These are phyloP conservation scores for Intellagama lesueurii DNA, from an alignment of 2,797 vertebrate genomes.

Conservation along the genomic window DNA sequence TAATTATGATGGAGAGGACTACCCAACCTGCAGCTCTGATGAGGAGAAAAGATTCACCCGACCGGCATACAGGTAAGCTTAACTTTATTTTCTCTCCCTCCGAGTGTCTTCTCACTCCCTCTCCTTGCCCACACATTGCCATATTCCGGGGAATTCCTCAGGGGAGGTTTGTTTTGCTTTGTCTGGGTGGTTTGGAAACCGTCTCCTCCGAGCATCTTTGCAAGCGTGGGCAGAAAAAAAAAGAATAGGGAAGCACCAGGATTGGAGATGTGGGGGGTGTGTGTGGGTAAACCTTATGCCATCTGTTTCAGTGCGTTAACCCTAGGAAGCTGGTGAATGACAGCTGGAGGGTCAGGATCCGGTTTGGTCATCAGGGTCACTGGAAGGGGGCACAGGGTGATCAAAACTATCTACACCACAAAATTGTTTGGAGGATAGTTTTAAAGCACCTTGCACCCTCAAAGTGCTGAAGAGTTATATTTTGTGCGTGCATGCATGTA, in stretches of 20 bases:
- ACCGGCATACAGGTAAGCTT: constrained; percentile 93
- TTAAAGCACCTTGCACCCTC: not conserved
- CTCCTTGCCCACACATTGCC: not conserved
- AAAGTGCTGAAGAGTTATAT: not conserved
- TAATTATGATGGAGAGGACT: constrained; percentile 95
- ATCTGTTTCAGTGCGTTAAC: not conserved
- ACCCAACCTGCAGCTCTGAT: constrained; percentile 89
- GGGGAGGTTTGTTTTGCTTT: too few relatives aligned
- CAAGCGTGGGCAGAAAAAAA: not conserved
- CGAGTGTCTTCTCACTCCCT: not conserved
- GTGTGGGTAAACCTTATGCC: not conserved
- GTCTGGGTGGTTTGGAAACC: accelerated
- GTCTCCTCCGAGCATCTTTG: not conserved
- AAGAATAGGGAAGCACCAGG: too few relatives aligned
- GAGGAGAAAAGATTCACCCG: constrained; percentile 93
- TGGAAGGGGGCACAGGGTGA: too few relatives aligned
- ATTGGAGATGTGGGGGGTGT: not conserved
- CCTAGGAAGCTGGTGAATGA: too few relatives aligned
- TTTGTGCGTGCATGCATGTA: not conserved
- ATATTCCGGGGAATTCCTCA: not conserved
- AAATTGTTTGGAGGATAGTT: not conserved
- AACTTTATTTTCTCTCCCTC: constrained; percentile 49
- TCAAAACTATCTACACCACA: too few relatives aligned
- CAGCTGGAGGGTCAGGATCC: too few relatives aligned
- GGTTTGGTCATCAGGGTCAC: too few relatives aligned